These are phyloP conservation scores for Tonatia bakeri DNA, from an alignment of 2,113 vertebrate genomes.

Conservation along the genomic window DNA sequence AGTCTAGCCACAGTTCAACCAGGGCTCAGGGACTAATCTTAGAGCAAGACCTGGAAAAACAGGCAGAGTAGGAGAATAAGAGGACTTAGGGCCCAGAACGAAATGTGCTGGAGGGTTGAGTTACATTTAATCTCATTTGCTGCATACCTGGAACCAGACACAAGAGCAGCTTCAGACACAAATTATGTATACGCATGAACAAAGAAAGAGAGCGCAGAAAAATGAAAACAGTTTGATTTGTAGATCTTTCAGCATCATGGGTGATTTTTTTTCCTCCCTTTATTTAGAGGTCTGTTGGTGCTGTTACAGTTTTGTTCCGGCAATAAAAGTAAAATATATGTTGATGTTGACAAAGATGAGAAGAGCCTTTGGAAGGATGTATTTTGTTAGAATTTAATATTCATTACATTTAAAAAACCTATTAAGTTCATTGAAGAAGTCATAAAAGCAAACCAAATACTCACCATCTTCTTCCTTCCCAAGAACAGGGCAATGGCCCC, in stretches of 20 bases:
- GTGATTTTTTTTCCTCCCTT: constrained; percentile 14
- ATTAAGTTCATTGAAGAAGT: constrained; percentile 35
- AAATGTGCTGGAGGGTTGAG: background rate
- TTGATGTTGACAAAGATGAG: constrained; percentile 48
- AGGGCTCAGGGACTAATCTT: background rate
- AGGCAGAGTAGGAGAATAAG: background rate
- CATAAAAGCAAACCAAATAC: background rate
- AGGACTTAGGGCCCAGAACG: background rate
- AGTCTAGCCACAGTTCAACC: background rate
- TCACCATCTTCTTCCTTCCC: background rate
- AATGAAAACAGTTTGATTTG: constrained; percentile 58
- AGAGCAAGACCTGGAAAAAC: background rate
- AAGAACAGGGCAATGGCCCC: background rate
- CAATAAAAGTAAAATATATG: constrained; percentile 59
- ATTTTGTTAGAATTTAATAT: constrained; percentile 56
- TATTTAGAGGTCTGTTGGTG: constrained; percentile 63
- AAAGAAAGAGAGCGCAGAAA: constrained; percentile 16
- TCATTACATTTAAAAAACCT: constrained; percentile 44
- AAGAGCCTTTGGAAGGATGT: constrained; percentile 41
- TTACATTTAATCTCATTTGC: background rate
- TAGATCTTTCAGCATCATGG: background rate
- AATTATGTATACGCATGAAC: constrained; percentile 9
- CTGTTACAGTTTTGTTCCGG: constrained; percentile 18
- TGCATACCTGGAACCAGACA: background rate
- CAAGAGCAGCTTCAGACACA: background rate